Percentiles rank a stretch among this genome's conserved stretches.
Conservation (phyloP, 2,888 invertebrate species). For the Yponomeuta plumbellus region DNA sequence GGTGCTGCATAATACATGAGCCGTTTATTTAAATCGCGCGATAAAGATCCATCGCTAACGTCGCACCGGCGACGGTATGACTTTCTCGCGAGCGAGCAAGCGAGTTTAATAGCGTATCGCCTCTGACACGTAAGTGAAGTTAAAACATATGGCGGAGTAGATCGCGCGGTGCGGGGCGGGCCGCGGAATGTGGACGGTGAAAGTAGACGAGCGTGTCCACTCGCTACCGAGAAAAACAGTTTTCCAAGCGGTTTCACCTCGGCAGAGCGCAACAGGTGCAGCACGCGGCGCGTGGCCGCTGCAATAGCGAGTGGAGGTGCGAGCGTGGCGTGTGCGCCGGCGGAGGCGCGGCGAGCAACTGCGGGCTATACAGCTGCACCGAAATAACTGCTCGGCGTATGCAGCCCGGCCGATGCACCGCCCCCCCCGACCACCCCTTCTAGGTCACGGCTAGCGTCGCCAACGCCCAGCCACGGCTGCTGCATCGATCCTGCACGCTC, state of each 20-base stretch:
- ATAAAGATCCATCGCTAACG: not conserved
- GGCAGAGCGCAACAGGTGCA: constrained; percentile 63
- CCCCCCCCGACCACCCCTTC: constrained; percentile 50
- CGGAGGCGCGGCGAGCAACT: constrained; percentile 63
- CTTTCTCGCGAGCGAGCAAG: not conserved
- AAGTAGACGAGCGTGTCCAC: constrained; percentile 54
- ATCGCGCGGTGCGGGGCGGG: constrained; percentile 36
- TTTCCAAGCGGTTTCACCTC: constrained; percentile 71
- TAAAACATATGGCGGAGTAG: constrained; percentile 20
- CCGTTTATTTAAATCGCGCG: not conserved
- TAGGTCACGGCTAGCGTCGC: constrained; percentile 37
- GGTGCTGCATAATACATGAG: not conserved
- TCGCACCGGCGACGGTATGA: not conserved
- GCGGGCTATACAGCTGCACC: constrained; percentile 61
- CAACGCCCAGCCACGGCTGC: constrained; percentile 39
- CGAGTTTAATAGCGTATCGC: not conserved
- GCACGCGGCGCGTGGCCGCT: constrained; percentile 23
- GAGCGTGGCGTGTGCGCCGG: constrained; percentile 47
- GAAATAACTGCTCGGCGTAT: constrained; percentile 67
- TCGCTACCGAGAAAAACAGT: constrained; percentile 68
- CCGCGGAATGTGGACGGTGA: constrained; percentile 66
- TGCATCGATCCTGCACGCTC: constrained; percentile 54
- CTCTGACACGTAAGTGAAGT: constrained; percentile 3
- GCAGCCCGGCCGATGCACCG: constrained; percentile 71
- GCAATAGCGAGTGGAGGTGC: constrained; percentile 18